Evolutionary conservation across 2,113 vertebrate species (phyloP).

Genomic region (Passer domesticus): DNA sequence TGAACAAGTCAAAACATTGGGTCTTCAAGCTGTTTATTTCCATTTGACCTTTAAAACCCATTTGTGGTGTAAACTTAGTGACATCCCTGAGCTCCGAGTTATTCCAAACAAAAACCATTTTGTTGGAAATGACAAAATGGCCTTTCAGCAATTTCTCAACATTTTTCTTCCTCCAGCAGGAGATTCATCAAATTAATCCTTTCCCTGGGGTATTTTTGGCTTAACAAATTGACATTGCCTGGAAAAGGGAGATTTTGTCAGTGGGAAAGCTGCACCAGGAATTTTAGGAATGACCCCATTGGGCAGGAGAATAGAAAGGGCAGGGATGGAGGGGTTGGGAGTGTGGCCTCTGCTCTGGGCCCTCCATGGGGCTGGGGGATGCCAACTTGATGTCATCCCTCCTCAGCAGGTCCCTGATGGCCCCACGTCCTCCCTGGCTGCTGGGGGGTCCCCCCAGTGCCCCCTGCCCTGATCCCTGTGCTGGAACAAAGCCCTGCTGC

Average conservation of each 20-base stretch:
- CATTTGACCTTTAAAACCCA: slow-evolving; percentile 40
- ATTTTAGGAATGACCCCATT: rapidly evolving
- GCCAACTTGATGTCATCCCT: not conserved
- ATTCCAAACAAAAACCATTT: not conserved
- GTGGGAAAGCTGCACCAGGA: not conserved
- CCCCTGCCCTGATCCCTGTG: not conserved
- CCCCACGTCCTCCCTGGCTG: not conserved
- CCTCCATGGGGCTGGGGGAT: not conserved
- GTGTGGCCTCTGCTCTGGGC: not conserved
- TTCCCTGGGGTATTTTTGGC: not conserved
- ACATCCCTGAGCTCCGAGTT: not conserved
- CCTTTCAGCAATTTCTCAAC: not conserved
- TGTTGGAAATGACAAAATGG: not conserved
- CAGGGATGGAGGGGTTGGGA: not conserved
- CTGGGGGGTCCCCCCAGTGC: not conserved
- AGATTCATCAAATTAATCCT: not conserved
- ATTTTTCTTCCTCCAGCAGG: not conserved
- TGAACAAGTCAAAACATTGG: not conserved
- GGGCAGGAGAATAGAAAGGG: not conserved
- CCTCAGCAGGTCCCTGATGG: not conserved
- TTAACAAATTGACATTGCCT: not conserved
- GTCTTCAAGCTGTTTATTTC: slow-evolving; percentile 35
- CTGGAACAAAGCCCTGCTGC: not conserved
- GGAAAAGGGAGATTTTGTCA: not conserved
- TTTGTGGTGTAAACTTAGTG: not conserved